Conservation (phyloP, 2,113 vertebrate species). For the Misgurnus mizolepis region DNA sequence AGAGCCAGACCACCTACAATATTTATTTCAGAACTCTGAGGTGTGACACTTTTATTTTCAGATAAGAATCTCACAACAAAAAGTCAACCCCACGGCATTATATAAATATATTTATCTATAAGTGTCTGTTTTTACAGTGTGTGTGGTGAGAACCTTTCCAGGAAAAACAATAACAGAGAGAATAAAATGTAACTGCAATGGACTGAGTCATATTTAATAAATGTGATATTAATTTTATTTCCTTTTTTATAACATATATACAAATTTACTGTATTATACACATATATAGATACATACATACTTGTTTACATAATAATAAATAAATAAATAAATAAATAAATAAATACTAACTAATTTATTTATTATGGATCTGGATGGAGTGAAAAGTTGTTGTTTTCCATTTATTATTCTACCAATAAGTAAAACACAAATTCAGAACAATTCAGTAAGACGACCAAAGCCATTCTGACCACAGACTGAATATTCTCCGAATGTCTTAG, state of each 20-base stretch:
- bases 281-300: too few species aligned
- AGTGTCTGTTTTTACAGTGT: not conserved
- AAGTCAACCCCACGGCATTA: conserved; percentile 23
- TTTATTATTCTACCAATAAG: not conserved
- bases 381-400: too few species aligned
- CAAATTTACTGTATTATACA: too few species aligned
- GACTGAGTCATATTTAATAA: not conserved
- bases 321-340: too few species aligned
- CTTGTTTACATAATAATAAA: too few species aligned
- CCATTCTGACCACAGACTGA: conserved; percentile 44
- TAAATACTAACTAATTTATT: too few species aligned
- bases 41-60: not conserved
- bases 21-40: conserved; percentile 58
- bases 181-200: not conserved
- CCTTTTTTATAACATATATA: too few species aligned
- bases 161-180: conserved; percentile 12
- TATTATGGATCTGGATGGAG: not conserved
- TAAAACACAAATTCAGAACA: conserved; percentile 1
- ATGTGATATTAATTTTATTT: not conserved
- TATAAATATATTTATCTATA: conserved; percentile 2
- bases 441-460: conserved; percentile 25
- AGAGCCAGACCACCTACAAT: conserved; percentile 26
- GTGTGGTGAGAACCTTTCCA: not conserved
- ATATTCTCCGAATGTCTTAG: conserved; percentile 53
- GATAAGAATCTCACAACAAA: conserved; percentile 8